Percentiles rank a stretch among this genome's conserved stretches.
phyloP scores from a whole-genome alignment of 1,140 invertebrate genomes.

The Halictus rubicundus region DNA sequence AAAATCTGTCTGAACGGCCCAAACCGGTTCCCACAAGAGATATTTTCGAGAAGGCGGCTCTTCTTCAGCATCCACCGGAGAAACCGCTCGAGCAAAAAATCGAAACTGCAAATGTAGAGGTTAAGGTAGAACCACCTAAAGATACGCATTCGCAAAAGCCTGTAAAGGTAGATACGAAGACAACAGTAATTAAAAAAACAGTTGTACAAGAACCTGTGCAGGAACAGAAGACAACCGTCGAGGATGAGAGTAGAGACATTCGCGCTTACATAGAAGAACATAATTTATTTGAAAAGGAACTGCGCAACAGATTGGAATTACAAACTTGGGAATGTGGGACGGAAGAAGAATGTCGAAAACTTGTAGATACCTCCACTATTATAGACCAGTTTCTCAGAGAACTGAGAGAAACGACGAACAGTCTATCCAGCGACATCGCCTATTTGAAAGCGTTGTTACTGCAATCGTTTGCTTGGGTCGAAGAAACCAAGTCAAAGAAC shows the following conservation, averaged over 20 bases:
- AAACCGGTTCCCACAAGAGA: conserved; percentile 50
- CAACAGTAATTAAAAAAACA: conserved; percentile 27
- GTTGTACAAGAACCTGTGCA: conserved; percentile 1
- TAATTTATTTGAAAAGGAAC: conserved; percentile 80
- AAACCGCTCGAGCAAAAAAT: conserved; percentile 32
- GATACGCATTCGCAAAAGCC: conserved; percentile 26
- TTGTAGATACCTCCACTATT: conserved; percentile 73
- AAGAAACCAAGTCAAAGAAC: conserved; percentile 78
- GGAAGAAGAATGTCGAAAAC: conserved; percentile 78
- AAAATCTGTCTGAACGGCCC: conserved; percentile 42
- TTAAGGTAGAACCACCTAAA: conserved; percentile 23
- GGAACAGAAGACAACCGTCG: conserved; percentile 55
- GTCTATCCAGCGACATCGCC: conserved; percentile 74
- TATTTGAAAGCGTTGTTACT: conserved; percentile 75
- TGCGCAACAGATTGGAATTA: conserved; percentile 67
- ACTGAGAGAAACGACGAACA: conserved; percentile 77
- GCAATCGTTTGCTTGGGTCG: conserved; percentile 79
- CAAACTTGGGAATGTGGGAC: conserved; percentile 74
- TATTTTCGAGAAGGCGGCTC: conserved; percentile 55
- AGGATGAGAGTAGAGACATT: conserved; percentile 64
- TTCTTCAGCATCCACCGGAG: conserved; percentile 14
- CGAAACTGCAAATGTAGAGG: conserved; percentile 22
- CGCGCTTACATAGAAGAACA: conserved; percentile 75
- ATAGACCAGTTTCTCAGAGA: conserved; percentile 79
- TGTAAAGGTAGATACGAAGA: conserved; percentile 39